Base-by-base conservation (phyloP, 2,113 vertebrate genomes). In the Piprites chloris region DNA sequence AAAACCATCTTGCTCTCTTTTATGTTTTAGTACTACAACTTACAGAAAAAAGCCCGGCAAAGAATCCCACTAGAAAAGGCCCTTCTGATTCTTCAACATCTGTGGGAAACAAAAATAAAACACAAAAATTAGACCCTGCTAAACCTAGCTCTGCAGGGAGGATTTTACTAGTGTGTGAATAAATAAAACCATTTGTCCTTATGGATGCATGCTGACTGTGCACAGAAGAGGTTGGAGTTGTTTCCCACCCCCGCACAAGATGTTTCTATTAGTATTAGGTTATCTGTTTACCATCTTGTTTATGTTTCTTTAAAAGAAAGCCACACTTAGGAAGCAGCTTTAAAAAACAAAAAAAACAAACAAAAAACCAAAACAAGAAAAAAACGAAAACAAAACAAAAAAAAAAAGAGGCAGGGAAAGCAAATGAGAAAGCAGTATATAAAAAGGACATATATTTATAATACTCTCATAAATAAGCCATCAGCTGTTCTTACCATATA, bases 171-270 rank as follows among this genome's bases (percentile, higher is more conserved):
- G 68, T 16, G 32, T 84, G 52, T 95, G 92, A 93, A 80, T 90
- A 95, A 96, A 73, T 82, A 85, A 95, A 94, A 89, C 87, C 93
- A 89, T 95, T 96, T 95, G 73, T 94, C 81, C 69, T 96, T 73
- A 52, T 37, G 87, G 76, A 32, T 9, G 32, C 73, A 44, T 91
- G 84, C 89, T 95, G 83, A 78, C 56, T 85, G 6, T 61, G 76
- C 44, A 77, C 46, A 81, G 87, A 92, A 44, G 33, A 93, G 72
- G 12, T 21, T 81, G 52, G 24, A 30, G 23, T 81, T 93, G 17
- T 24, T 89, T 87, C 35, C 58, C 50, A 65, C 67, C 50, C 67
- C 67, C 67, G 67, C 16, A 76, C 74, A 90, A 86, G 61, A 59
- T 86, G 71, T 62, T 91, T 68, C 2, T 77, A 6, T 82, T 76